Evolutionary conservation across 2,888 invertebrate species (phyloP).

Genomic region (Agrochola lychnidis): DNA sequence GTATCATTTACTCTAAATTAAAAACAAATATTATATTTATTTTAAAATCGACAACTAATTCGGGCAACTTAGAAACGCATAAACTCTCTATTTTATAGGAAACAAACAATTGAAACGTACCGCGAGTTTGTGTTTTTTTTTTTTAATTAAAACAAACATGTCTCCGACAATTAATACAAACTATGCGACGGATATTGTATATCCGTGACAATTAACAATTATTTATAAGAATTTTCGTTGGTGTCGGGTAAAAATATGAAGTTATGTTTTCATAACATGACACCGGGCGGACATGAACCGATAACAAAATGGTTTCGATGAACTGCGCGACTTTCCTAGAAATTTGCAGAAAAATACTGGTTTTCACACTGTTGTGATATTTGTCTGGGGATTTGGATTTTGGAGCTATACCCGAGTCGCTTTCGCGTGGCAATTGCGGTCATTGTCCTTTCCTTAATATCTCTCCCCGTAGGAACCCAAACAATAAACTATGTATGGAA

Average conservation of each 20-base stretch:
- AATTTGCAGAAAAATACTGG: slow-evolving; percentile 40
- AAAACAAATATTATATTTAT: no score
- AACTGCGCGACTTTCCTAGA: slow-evolving; percentile 62
- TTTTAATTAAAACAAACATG: slow-evolving; percentile 13
- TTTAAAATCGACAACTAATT: no score
- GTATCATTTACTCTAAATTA: no score
- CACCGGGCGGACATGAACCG: slow-evolving; percentile 70
- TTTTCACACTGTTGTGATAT: slow-evolving; percentile 25
- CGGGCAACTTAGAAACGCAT: no score
- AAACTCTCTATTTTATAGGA: no score
- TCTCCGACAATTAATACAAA: slow-evolving; percentile 5
- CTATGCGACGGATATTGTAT: slow-evolving; percentile 65
- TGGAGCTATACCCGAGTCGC: background rate
- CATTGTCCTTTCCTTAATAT: background rate
- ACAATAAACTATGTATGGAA: no score
- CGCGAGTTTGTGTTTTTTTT: slow-evolving; percentile 17
- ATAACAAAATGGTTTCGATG: slow-evolving; percentile 68
- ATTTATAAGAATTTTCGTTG: slow-evolving; percentile 71
- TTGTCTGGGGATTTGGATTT: background rate
- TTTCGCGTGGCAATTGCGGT: background rate
- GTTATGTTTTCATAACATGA: slow-evolving; percentile 81
- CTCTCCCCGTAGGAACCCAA: background rate
- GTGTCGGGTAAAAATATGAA: slow-evolving; percentile 76
- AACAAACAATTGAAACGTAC: no score
- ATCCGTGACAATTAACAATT: slow-evolving; percentile 67